These are phyloP conservation scores for Euphysa ruthae DNA, from an alignment of 30 jellyfish, hydroid and myxozoan genomes.

Conservation along the genomic window DNA sequence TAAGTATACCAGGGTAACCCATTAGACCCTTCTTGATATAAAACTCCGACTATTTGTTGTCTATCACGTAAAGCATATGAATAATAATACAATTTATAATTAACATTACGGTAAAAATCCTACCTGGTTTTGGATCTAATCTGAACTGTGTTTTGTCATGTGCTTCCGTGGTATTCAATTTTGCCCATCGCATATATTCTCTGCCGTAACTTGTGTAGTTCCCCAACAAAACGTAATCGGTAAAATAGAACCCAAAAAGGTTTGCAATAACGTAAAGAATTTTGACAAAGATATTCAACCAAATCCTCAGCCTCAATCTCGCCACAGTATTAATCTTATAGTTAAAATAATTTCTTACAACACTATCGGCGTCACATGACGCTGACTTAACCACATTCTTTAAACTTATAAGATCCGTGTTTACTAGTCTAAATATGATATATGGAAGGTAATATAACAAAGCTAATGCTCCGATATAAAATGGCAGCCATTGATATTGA, in stretches of 20 bases:
- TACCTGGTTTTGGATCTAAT: slow-evolving; percentile 20
- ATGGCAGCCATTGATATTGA: slow-evolving; percentile 37
- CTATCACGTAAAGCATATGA: no score
- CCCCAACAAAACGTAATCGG: slow-evolving; percentile 25
- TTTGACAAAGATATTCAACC: slow-evolving; percentile 7
- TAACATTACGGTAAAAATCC: background rate
- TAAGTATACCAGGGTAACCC: no score
- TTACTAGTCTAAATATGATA: slow-evolving; percentile 10
- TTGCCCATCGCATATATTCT: slow-evolving; percentile 7
- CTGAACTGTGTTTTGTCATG: background rate
- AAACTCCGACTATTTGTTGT: no score
- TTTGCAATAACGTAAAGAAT: slow-evolving; percentile 4
- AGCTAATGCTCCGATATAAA: slow-evolving; percentile 26
- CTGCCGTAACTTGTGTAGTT: slow-evolving; percentile 11
- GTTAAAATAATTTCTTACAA: slow-evolving; percentile 28
- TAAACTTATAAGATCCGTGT: slow-evolving; percentile 18
- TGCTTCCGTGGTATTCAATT: background rate
- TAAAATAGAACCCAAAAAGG: slow-evolving; percentile 11
- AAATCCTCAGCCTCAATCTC: slow-evolving; percentile 13
- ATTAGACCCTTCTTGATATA: no score
- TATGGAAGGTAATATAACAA: slow-evolving; percentile 25
- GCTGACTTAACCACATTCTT: slow-evolving; percentile 10
- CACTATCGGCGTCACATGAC: slow-evolving; percentile 14
- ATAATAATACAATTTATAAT: background rate
- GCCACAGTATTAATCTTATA: slow-evolving; percentile 12